Evolutionary conservation across 2,797 vertebrate species (phyloP).

Genomic region (Xiphophorus birchmanni): DNA sequence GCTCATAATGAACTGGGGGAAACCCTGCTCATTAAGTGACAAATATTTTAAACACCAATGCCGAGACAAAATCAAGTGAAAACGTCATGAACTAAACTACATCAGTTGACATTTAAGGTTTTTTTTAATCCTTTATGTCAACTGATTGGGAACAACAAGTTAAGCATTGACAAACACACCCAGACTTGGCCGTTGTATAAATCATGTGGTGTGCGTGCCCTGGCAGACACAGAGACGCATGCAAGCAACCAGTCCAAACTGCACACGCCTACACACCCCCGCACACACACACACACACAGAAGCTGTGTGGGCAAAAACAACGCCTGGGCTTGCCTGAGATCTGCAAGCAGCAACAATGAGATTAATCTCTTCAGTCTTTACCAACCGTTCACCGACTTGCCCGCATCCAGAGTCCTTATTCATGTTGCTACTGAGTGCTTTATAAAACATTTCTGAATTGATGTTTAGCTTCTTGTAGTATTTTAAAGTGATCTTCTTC

Average conservation of each 20-base stretch:
- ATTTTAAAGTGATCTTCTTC: neutral
- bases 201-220: constrained; percentile 36
- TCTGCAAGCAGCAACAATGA: constrained; percentile 24
- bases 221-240: constrained; percentile 26
- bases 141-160: constrained; percentile 29
- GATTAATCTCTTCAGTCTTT: constrained; percentile 24
- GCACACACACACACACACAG: constrained; percentile 31
- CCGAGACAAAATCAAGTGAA: too few relatives aligned
- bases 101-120: constrained; percentile 4
- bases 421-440: neutral
- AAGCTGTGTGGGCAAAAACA: constrained; percentile 12
- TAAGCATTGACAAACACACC: constrained; percentile 51
- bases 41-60: too few relatives aligned
- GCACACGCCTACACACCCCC: constrained; percentile 16
- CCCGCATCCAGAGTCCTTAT: neutral
- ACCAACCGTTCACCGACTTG: neutral
- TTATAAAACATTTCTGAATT: neutral
- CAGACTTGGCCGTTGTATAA: constrained; percentile 47
- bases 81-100: neutral
- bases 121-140: constrained; percentile 22
- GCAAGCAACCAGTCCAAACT: constrained; percentile 7
- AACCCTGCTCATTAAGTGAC: too few relatives aligned
- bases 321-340: constrained; percentile 50
- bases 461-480: neutral
- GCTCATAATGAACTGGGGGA: too few relatives aligned